These are phyloP conservation scores for Megaceryle torquata DNA, from an alignment of 2,113 vertebrate genomes.

Conservation along the genomic window DNA sequence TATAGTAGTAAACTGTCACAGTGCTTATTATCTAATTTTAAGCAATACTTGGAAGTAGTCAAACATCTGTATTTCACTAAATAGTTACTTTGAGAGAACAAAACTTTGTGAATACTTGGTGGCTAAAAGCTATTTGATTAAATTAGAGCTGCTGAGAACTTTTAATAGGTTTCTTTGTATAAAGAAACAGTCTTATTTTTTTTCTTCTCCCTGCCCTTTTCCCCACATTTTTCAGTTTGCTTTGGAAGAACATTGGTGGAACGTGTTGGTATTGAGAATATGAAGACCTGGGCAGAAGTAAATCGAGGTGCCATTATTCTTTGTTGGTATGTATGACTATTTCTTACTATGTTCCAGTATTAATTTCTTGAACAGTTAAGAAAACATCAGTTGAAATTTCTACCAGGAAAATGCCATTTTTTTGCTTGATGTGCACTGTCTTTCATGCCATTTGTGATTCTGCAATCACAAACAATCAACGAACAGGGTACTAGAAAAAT, in stretches of 20 bases:
- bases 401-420: not conserved
- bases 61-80: not conserved
- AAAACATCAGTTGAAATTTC: not conserved
- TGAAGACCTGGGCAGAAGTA: conserved; percentile 85
- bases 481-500: not conserved
- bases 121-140: not conserved
- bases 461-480: no score
- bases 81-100: not conserved
- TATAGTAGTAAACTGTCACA: not conserved
- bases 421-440: accelerated
- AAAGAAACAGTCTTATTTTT: not conserved
- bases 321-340: conserved; percentile 79
- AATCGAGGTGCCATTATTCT: conserved; percentile 95
- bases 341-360: not conserved
- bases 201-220: not conserved
- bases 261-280: conserved; percentile 80
- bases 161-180: not conserved
- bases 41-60: not conserved
- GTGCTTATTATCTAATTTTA: not conserved
- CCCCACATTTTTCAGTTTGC: conserved; percentile 71
- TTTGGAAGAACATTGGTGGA: conserved; percentile 87
- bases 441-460: not conserved
- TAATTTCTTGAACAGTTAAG: not conserved
- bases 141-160: not conserved
- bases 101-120: not conserved